Conservation (phyloP, 2,797 vertebrate genomes). For the Falco concolor region DNA sequence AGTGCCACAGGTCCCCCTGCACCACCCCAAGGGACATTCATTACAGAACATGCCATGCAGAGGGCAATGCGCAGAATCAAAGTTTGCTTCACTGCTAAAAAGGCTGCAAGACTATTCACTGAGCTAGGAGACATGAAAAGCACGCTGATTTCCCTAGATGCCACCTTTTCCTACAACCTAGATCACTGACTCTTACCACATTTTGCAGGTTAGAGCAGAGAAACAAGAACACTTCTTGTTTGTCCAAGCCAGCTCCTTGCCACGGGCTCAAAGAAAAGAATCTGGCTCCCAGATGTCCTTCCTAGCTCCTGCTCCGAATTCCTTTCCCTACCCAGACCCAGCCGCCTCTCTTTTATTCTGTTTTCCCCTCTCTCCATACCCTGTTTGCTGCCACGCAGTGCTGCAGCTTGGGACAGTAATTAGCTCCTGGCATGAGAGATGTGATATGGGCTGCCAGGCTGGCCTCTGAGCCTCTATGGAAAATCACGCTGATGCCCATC, state of each 20-base stretch:
- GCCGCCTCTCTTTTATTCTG: background rate
- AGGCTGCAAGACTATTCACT: background rate
- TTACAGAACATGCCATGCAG: background rate
- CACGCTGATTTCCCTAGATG: background rate
- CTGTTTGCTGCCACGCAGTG: background rate
- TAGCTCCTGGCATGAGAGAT: background rate
- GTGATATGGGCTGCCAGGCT: background rate
- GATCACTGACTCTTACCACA: background rate
- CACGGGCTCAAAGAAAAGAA: background rate
- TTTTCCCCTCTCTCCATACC: background rate
- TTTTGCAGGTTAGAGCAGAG: background rate
- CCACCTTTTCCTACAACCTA: background rate
- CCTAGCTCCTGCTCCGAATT: background rate
- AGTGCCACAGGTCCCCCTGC: background rate
- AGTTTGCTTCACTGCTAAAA: background rate
- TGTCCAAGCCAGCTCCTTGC: background rate
- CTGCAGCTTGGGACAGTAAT: background rate
- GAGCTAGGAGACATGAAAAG: background rate
- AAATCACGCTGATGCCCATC: rapidly evolving
- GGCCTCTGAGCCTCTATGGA: background rate
- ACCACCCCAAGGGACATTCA: background rate
- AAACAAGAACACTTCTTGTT: rapidly evolving
- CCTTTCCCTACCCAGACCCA: background rate
- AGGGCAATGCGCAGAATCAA: background rate
- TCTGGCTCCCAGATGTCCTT: slow-evolving; percentile 44